Base-by-base conservation (phyloP, 2,797 vertebrate genomes). In the Myotis pilosus region DNA sequence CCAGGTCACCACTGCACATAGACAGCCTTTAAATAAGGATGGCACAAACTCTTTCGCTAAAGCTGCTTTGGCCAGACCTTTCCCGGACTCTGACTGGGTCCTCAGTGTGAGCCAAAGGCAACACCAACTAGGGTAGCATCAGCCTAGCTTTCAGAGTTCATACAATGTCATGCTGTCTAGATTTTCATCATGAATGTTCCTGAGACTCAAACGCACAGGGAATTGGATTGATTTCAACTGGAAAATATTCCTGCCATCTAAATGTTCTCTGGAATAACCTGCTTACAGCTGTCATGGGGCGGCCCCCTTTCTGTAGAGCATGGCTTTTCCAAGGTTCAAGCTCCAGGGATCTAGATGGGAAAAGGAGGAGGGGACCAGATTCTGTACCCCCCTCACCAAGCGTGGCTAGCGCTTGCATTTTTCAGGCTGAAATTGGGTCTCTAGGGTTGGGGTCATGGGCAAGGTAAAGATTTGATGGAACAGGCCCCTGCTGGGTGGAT, bases 101-200 rank as follows among this genome's bases (percentile, higher is more conserved):
- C 83, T 96, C 20, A 69, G 53, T 81, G 74, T 96, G 93, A 97
- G 97, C 97, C 98, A 97, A 98, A 97, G 96, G 95, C 97, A 98
- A 98, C 95, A 98, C 90, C 95, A 98, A 96, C 95, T 75, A 96
- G 91, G 97, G 95, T 97, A 97, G 95, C 84, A 96, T 96, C 87
- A 95, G 71, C 80, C 97, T 87, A 57, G 80, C 84, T 98, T 97
- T 98, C 90, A 98, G 89, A 96, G 98, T 98, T 98, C 97, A 98
- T 93, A 96, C 97, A 96, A 86, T 97, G 97, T 98, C 97, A 97
- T 0, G 28, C 95, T 97, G 97, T 98, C 98, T 98, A 97, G 97
- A 97, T 98, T 98, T 98, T 98, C 97, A 98, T 97, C 97, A 87
- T 98, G 95, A 97, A 96, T 98, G 94, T 97, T 98, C 96, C 95